Conservation (phyloP, 2,113 vertebrate species). For the Cyprinus carpio region DNA sequence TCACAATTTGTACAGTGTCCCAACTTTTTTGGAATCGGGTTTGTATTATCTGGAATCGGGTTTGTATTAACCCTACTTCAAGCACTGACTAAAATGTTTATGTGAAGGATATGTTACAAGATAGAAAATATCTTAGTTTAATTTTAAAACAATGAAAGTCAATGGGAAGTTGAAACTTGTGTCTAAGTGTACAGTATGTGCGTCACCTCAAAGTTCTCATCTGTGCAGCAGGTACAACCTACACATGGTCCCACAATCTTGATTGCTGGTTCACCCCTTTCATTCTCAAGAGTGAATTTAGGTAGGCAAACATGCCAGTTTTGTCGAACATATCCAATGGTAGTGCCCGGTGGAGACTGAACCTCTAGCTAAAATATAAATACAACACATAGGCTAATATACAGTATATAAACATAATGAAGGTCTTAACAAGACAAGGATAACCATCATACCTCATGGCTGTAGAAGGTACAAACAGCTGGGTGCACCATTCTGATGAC, state of each 20-base stretch:
- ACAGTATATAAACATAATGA: background rate
- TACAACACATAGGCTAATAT: background rate
- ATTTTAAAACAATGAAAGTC: too few relatives aligned
- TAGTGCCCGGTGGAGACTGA: conserved; percentile 60
- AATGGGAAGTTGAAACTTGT: too few relatives aligned
- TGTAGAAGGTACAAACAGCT: conserved; percentile 67
- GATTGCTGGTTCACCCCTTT: conserved; percentile 69
- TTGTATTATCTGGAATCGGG: too few relatives aligned
- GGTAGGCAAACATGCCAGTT: conserved; percentile 78
- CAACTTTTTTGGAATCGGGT: too few relatives aligned
- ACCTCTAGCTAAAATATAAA: conserved; percentile 69
- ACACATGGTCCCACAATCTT: conserved; percentile 77
- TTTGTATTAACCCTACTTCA: too few relatives aligned
- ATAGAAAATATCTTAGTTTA: too few relatives aligned
- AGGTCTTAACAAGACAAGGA: background rate
- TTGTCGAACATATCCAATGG: conserved; percentile 79
- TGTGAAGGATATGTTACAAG: too few relatives aligned
- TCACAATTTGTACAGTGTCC: too few relatives aligned
- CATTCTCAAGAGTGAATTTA: conserved; percentile 80
- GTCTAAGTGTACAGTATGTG: too few relatives aligned
- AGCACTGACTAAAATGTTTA: too few relatives aligned
- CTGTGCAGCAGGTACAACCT: conserved; percentile 73
- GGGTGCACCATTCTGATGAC: conserved; percentile 74
- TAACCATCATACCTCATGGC: conserved; percentile 76
- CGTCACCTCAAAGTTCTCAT: conserved; percentile 81